Conservation (phyloP, 2,113 vertebrate species). For the Pomatostomus ruficeps region DNA sequence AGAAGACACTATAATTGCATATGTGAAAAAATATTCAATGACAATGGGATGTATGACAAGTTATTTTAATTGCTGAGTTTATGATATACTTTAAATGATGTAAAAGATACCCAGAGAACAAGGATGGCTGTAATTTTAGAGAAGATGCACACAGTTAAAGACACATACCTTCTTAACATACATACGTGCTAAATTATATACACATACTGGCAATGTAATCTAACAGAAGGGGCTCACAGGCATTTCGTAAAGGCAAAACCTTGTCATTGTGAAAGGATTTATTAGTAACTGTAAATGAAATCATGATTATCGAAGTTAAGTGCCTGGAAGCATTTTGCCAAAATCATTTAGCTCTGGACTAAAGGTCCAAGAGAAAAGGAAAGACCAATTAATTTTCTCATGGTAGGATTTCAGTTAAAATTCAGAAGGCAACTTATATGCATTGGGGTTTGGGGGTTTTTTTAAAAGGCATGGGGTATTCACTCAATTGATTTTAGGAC, state of each 20-base stretch:
- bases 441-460: not conserved
- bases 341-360: not conserved
- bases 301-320: not conserved
- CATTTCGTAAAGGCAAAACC: not conserved
- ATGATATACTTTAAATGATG: not conserved
- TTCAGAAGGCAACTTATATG: not conserved
- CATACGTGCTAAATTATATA: not conserved
- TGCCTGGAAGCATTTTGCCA: not conserved
- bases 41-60: not conserved
- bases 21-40: not conserved
- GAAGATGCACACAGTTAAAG: not conserved
- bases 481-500: not conserved
- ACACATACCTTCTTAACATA: not conserved
- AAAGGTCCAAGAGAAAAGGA: not conserved
- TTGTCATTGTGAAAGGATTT: not conserved
- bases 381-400: not conserved
- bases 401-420: not conserved
- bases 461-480: not conserved
- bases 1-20: not conserved
- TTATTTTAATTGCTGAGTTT: not conserved
- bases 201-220: not conserved
- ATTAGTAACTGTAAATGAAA: not conserved
- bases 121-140: not conserved
- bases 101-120: not conserved
- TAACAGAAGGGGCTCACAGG: not conserved